Evolutionary conservation across 2,888 invertebrate species (phyloP).

Genomic region (Vanessa cardui): DNA sequence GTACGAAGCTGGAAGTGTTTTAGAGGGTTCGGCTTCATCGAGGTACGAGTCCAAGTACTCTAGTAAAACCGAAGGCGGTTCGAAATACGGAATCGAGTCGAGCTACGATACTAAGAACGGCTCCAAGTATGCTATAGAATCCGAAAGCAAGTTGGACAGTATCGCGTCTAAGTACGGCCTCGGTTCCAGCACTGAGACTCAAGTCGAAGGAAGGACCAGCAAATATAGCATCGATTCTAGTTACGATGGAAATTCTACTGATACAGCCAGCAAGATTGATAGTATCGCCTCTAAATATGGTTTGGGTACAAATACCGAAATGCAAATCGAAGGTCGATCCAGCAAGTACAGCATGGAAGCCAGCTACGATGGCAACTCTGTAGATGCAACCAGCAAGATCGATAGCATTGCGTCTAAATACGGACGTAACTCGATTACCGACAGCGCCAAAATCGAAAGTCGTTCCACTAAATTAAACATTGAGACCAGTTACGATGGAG

Average conservation of each 20-base stretch:
- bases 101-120: conserved; percentile 50
- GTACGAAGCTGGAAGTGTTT: conserved; percentile 58
- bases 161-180: conserved; percentile 67
- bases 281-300: conserved; percentile 55
- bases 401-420: conserved; percentile 61
- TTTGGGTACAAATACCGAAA: conserved; percentile 52
- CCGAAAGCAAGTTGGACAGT: conserved; percentile 60
- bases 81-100: conserved; percentile 55
- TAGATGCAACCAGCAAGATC: conserved; percentile 56
- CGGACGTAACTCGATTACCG: conserved; percentile 54
- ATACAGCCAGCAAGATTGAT: conserved; percentile 56
- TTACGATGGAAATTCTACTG: conserved; percentile 44
- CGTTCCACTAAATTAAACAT: conserved; percentile 54
- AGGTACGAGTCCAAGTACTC: conserved; percentile 72
- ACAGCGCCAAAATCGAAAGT: conserved; percentile 57
- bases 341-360: conserved; percentile 57
- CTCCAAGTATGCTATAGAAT: conserved; percentile 54
- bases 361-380: conserved; percentile 50
- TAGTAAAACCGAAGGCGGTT: conserved; percentile 46
- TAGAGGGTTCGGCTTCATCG: conserved; percentile 63
- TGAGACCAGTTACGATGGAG: conserved; percentile 60
- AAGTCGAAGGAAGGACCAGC: conserved; percentile 42
- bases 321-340: conserved; percentile 56
- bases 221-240: conserved; percentile 44
- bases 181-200: conserved; percentile 54